These are phyloP conservation scores for Arctia plantaginis DNA, from an alignment of 2,888 invertebrate genomes.

Conservation along the genomic window DNA sequence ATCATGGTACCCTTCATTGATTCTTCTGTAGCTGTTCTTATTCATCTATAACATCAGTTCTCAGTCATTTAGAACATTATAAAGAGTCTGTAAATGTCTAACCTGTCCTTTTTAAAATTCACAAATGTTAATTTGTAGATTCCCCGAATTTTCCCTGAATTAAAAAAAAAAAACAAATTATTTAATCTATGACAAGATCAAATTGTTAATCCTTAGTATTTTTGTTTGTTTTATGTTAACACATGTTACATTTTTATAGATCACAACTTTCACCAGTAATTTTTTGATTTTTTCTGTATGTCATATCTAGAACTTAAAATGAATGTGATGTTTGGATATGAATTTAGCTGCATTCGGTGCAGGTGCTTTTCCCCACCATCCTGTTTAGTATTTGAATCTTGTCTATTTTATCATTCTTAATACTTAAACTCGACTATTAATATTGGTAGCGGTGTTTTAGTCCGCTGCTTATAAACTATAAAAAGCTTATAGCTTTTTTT, in stretches of 20 bases:
- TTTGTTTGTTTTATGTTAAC: neutral
- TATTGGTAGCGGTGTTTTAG: neutral
- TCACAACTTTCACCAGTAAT: neutral
- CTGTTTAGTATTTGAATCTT: neutral
- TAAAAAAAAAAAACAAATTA: neutral
- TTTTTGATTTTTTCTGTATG: neutral
- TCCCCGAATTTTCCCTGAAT: neutral
- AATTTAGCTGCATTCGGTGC: constrained; percentile 30
- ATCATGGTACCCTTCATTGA: constrained; percentile 26
- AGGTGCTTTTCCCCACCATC: constrained; percentile 25
- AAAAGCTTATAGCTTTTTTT: neutral
- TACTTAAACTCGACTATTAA: neutral
- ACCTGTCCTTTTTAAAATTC: neutral
- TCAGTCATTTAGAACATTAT: neutral
- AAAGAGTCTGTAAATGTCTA: neutral
- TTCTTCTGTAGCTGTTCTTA: constrained; percentile 5
- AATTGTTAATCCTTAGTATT: neutral
- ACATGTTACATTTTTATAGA: neutral
- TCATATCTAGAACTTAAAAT: neutral
- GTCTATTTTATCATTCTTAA: neutral
- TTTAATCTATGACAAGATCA: neutral
- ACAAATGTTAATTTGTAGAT: neutral
- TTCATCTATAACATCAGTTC: constrained; percentile 34
- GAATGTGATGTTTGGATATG: constrained; percentile 32
- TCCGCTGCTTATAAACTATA: neutral